Conservation (phyloP, 2,888 invertebrate species). For the Scaptomyza reducta region DNA sequence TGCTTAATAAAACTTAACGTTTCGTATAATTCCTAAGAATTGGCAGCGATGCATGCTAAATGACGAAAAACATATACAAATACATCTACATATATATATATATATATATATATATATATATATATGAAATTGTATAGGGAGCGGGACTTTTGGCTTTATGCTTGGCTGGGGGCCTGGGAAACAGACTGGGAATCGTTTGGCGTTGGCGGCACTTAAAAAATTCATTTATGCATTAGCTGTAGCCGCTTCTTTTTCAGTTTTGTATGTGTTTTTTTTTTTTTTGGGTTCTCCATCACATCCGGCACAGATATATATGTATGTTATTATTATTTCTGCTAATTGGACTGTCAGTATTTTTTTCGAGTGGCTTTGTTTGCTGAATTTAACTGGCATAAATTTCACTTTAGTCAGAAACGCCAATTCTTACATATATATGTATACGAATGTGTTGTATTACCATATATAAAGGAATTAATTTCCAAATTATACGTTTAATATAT, state of each 20-base stretch:
- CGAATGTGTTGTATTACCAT: slow-evolving; percentile 24
- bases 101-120: background rate
- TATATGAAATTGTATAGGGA: slow-evolving; percentile 2
- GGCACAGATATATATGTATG: slow-evolving; percentile 52
- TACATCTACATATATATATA: background rate
- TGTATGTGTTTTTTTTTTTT: slow-evolving; percentile 21
- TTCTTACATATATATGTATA: slow-evolving; percentile 19
- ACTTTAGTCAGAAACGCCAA: slow-evolving; percentile 67
- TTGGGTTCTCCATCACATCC: slow-evolving; percentile 64
- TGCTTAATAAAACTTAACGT: slow-evolving; percentile 82
- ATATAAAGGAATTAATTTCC: slow-evolving; percentile 20
- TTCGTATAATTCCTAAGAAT: slow-evolving; percentile 80
- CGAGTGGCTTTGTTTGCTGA: slow-evolving; percentile 52
- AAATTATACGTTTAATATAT: slow-evolving; percentile 22
- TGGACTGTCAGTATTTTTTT: slow-evolving; percentile 78
- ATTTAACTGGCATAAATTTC: slow-evolving; percentile 77
- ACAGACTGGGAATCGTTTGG: slow-evolving; percentile 26
- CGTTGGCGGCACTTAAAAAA: slow-evolving; percentile 68
- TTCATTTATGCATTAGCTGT: slow-evolving; percentile 53
- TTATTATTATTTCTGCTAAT: slow-evolving; percentile 79
- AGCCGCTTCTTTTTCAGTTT: slow-evolving; percentile 23
- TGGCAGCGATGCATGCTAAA: slow-evolving; percentile 70
- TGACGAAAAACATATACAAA: slow-evolving; percentile 14
- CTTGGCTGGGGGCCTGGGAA: slow-evolving; percentile 72
- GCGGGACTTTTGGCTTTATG: slow-evolving; percentile 59